A percentile compares a stretch with the other conserved stretches of the same genome.
Conservation (phyloP, 2,888 invertebrate genomes). For the Bibio marci region DNA sequence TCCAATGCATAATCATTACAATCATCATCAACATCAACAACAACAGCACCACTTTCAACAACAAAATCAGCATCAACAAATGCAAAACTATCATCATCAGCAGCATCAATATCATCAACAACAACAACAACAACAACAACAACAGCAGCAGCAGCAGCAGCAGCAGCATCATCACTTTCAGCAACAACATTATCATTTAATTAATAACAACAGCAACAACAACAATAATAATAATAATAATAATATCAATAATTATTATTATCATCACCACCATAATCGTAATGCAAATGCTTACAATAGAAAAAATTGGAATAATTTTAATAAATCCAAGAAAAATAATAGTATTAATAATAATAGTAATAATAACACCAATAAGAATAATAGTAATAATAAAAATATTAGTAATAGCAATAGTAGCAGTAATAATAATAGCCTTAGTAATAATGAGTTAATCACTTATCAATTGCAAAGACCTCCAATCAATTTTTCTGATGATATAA, state of each 20-base stretch:
- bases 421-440: too few species aligned
- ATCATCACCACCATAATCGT: slow-evolving; percentile 2
- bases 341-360: neutral
- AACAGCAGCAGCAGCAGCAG: neutral
- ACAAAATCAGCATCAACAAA: neutral
- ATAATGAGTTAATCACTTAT: neutral
- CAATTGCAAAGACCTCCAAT: neutral
- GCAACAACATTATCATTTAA: neutral
- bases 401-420: neutral
- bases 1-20: neutral
- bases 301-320: neutral
- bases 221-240: neutral
- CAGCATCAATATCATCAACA: neutral
- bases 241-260: neutral
- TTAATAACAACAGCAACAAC: neutral
- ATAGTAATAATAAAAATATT: neutral
- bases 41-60: slow-evolving; percentile 1
- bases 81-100: neutral
- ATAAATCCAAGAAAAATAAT: neutral
- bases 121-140: neutral
- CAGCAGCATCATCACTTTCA: neutral
- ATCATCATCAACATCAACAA: neutral
- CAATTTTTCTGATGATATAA: too few species aligned
- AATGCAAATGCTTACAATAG: neutral
- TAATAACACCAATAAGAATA: neutral